Percentiles rank a stretch among this genome's conserved stretches.
phyloP scores from a whole-genome alignment of 2,888 invertebrate genomes.

The Isotomurus palustris region DNA sequence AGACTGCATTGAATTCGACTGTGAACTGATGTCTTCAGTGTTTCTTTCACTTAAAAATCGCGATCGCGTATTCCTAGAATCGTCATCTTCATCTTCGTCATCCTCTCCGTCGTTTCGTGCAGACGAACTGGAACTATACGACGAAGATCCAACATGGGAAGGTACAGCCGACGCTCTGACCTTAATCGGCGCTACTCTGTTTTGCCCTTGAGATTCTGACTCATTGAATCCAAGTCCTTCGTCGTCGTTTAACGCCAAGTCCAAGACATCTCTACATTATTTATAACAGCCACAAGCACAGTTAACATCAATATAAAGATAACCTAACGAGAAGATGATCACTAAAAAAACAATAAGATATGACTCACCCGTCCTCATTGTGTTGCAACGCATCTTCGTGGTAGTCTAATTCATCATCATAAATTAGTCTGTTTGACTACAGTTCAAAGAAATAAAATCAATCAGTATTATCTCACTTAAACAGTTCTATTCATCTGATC shows the following conservation, averaged over 20 bases:
- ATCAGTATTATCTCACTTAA: not conserved
- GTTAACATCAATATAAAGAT: not conserved
- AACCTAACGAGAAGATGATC: not conserved
- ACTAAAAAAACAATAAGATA: not conserved
- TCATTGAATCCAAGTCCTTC: slow-evolving; percentile 29
- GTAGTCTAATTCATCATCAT: not conserved
- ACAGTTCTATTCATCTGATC: slow-evolving; percentile 2
- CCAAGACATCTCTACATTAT: slow-evolving; percentile 18
- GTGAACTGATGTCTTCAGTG: slow-evolving; percentile 23
- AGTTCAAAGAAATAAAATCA: not conserved
- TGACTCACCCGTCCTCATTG: not conserved
- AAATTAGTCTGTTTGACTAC: not conserved
- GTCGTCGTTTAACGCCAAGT: slow-evolving; percentile 33
- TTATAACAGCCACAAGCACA: not conserved
- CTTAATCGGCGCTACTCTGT: slow-evolving; percentile 8
- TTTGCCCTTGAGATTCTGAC: not conserved
- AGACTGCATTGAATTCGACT: not conserved
- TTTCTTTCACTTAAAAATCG: slow-evolving; percentile 43
- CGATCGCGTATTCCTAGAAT: slow-evolving; percentile 31
- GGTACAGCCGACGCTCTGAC: not conserved
- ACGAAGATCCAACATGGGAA: not conserved
- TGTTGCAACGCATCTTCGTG: not conserved
- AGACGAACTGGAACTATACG: not conserved
- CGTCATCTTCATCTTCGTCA: slow-evolving; percentile 37
- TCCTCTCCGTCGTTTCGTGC: slow-evolving; percentile 14